Base-by-base conservation (phyloP, 2,888 invertebrate genomes). In the Coenonympha arcania region DNA sequence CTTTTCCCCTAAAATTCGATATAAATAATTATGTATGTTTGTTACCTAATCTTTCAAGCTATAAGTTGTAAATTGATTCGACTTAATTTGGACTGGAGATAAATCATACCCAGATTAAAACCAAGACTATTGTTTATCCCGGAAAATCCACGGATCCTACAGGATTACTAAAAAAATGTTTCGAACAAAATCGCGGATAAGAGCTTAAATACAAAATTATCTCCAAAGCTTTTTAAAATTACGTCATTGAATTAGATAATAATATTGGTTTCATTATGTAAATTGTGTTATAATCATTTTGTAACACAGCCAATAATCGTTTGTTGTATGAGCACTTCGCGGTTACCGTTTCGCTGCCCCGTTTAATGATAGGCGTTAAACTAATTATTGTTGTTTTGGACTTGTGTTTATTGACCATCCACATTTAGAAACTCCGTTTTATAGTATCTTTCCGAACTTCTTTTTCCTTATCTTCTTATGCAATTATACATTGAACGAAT, bases 321-420 rank as follows among this genome's bases (percentile, higher is more conserved):
- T 37, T 37, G 13, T 37, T 37, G 1, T 20, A 4, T 6, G 26
- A n/a, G 16, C 4, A n/a, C 16, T 40, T 9, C 9, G 26, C 26
- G 40, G 40, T 40, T 40, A 26, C 16, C 16, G 26, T 28, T 34
- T 40, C 24, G 18, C 9, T 26, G 40, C 24, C 15, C 22, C 13
- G 6, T 39, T 39, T 39, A 39, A 39, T 39, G 15, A 24, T 19
- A 19, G 19, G 36, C 36, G n/a, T n/a, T 36, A 36, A 36, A 11
- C 11, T 36, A 36, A 36, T 36, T n/a, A 11, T 19, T 8, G n/a
- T 36, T 36, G n/a, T 36, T 36, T 36, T 19, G 36, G n/a, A 11
- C 11, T 36, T 36, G 19, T 19, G n/a, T 36, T 36, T 19, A 13
- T 6, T 13, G 31, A 6, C 5, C 15, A 6, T 6, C 31, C 31